A percentile compares a stretch with the other conserved stretches of the same genome.
Evolutionary conservation across 1,140 invertebrate genomes (phyloP).

Genomic region (Orussus abietinus): DNA sequence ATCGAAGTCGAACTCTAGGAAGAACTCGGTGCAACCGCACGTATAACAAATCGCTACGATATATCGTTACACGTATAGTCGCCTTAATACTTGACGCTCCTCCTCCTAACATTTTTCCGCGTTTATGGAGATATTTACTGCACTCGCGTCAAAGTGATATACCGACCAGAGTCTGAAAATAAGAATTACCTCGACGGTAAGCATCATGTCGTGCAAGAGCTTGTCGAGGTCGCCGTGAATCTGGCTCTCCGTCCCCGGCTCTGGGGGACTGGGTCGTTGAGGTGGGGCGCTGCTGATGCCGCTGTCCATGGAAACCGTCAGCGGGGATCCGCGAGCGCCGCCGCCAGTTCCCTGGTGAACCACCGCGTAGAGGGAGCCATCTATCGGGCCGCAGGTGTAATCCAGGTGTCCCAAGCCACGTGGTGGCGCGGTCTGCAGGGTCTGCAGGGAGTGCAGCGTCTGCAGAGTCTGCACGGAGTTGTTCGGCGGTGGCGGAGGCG

Average conservation of each 20-base stretch:
- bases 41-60: too few species aligned
- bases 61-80: too few species aligned
- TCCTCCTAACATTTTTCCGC: too few species aligned
- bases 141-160: too few species aligned
- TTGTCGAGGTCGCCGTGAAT: slow-evolving; percentile 65
- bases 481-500: slow-evolving; percentile 40
- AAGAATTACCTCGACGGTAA: slow-evolving; percentile 68
- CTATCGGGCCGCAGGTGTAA: slow-evolving; percentile 79
- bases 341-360: slow-evolving; percentile 57
- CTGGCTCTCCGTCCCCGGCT: slow-evolving; percentile 35
- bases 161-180: too few species aligned
- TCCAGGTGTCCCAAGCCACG: slow-evolving; percentile 45
- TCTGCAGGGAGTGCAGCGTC: too few species aligned
- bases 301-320: slow-evolving; percentile 80
- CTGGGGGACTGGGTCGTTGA: slow-evolving; percentile 48
- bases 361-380: slow-evolving; percentile 86
- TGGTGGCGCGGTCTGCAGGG: too few species aligned
- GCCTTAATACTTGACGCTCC: too few species aligned
- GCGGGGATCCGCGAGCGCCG: slow-evolving; percentile 60
- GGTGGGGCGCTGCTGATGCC: slow-evolving; percentile 68
- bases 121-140: too few species aligned
- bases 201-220: slow-evolving; percentile 75
- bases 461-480: slow-evolving; percentile 44
- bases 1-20: too few species aligned
- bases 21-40: too few species aligned